These are phyloP conservation scores for Zootoca vivipara DNA, from an alignment of 2,113 vertebrate species.

Conservation along the genomic window DNA sequence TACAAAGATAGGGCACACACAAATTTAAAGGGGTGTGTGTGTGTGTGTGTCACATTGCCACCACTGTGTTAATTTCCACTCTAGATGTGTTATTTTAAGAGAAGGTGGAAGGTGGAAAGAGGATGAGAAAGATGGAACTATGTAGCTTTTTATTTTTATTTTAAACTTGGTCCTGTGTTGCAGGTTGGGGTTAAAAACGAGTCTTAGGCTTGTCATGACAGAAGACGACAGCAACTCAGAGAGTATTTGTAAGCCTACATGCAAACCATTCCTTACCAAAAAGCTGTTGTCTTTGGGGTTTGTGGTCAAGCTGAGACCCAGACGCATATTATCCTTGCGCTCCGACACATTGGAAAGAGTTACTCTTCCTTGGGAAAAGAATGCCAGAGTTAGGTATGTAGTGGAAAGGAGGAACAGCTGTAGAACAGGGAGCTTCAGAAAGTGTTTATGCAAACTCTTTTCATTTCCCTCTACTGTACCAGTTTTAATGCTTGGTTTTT, in stretches of 20 bases:
- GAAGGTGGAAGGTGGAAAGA: background rate
- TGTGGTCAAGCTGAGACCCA: slow-evolving; percentile 92
- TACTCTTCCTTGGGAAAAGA: slow-evolving; percentile 87
- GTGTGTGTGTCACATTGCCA: background rate
- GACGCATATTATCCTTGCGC: slow-evolving; percentile 96
- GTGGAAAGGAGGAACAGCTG: background rate
- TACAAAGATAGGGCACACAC: background rate
- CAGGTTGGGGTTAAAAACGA: background rate
- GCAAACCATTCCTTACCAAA: slow-evolving; percentile 81
- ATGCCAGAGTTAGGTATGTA: background rate
- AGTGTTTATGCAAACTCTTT: background rate
- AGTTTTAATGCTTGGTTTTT: background rate
- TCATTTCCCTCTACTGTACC: background rate
- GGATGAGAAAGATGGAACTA: background rate
- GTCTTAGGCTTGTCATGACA: background rate
- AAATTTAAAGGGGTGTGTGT: background rate
- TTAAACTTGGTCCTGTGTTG: too few relatives aligned
- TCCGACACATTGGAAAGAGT: slow-evolving; percentile 97
- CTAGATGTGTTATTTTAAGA: background rate
- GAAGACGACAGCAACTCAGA: background rate
- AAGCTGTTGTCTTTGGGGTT: slow-evolving; percentile 96
- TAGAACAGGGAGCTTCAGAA: background rate
- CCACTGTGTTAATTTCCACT: background rate
- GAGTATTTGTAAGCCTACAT: background rate
- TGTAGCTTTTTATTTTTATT: too few relatives aligned